A percentile compares a stretch with the other conserved stretches of the same genome.
Evolutionary conservation across 2,113 vertebrate species (phyloP).

Genomic region (Campylorhamphus procurvoides): DNA sequence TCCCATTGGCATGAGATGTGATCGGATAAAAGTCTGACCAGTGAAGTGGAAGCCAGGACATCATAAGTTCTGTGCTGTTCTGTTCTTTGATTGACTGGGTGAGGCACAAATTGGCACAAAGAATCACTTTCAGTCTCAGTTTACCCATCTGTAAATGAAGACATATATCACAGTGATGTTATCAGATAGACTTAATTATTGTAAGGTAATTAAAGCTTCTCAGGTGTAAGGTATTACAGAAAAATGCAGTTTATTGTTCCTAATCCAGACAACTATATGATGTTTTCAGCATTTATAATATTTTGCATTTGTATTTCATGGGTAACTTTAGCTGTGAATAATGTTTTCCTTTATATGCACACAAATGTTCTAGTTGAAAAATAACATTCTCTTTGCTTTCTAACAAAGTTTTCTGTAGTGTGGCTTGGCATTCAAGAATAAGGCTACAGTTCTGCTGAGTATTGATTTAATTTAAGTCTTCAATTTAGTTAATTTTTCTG

Average conservation of each 20-base stretch:
- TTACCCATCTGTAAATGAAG: constrained; percentile 19
- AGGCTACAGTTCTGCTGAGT: constrained; percentile 12
- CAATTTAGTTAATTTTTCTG: background rate
- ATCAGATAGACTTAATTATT: background rate
- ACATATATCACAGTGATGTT: background rate
- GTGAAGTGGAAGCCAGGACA: constrained; percentile 48
- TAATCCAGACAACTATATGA: background rate
- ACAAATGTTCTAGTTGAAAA: background rate
- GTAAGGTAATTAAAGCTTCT: background rate
- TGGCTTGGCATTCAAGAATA: background rate
- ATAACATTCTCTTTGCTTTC: constrained; percentile 13
- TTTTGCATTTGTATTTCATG: background rate
- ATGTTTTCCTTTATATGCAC: background rate
- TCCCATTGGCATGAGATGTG: background rate
- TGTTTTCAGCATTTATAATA: background rate
- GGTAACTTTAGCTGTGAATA: background rate
- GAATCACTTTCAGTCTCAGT: background rate
- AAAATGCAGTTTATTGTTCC: background rate
- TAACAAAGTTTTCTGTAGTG: constrained; percentile 10
- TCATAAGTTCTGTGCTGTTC: constrained; percentile 23
- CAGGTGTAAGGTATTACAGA: background rate
- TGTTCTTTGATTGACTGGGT: constrained; percentile 23
- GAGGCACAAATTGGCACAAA: constrained; percentile 32
- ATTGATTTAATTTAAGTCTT: background rate
- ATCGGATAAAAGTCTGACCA: constrained; percentile 58